Base-by-base conservation (phyloP, 2,113 vertebrate species). In the Poecilia latipinna region DNA sequence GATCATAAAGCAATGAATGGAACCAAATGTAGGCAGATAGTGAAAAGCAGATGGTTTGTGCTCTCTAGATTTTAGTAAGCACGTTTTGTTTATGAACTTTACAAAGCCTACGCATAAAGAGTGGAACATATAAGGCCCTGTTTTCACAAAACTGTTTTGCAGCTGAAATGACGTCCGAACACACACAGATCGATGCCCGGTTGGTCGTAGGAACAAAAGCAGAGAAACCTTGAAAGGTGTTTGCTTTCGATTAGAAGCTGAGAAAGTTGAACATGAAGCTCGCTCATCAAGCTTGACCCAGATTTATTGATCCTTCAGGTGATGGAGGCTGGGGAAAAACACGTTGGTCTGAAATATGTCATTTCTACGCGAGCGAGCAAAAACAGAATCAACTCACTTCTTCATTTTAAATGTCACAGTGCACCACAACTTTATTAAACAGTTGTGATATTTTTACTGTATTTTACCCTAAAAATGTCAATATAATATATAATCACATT, bases 1-100 rank as follows among this genome's bases (percentile, higher is more conserved):
- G 44, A 61, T 28, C 37, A 66, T 54, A 72, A 39, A 70, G 13
- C 8, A 61, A 35, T 42, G 12, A 57, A 54, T 29, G 57, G 19
- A 72, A 66, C 77, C 39, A 74, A 78, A 70, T 68, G 31, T 28
- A 24, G 33, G 57, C 73, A 42, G 17, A 75, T 72, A 51, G 68
- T 65, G 37, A 12, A 39, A 37, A 70, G 22, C 22, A 37, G 32
- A 8, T 61, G n/a, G 35, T 62, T 72, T 62, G n/a, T 71, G 13
- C 26, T 24, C 37, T 7, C 22, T n/a, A 10, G n/a, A 8, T 57
- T 57, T 10, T 57, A 57, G 10, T 11, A 57, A 11, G 24, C 7
- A 57, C 3, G 17, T n/a, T 57, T 57, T 57, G 8, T n/a, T 57
- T n/a, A 57, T 24, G 17, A n/a, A 57, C 2, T n/a, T 57, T 11